Base-by-base conservation (phyloP, 2,888 invertebrate genomes). In the Hanleya hanleyi region DNA sequence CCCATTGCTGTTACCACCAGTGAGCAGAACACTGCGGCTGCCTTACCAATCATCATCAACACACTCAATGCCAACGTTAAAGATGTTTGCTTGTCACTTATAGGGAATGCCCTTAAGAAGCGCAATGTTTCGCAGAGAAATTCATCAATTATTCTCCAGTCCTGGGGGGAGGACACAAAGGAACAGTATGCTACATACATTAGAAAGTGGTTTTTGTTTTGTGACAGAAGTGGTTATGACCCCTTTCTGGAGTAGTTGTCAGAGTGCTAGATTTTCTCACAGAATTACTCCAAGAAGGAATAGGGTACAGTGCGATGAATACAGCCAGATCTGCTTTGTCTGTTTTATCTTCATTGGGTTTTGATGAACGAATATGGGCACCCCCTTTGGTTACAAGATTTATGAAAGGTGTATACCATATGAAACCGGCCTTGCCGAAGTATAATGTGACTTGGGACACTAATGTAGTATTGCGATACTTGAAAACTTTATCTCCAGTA, bases 401-500 rank as follows among this genome's bases (percentile, higher is more conserved):
- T 69, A 66, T 80, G 50, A 75, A 66, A 62, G 77, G 77, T 32
- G 66, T 73, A 2, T 75, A 74, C 57, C 51, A 69, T 29, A 29
- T 68, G 26, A 64, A 69, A 64, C 80, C 78, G 37, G 36, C 69
- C n/a, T 67, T 80, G 32, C 75, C 80, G 22, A 68, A 68, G 69
- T 74, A 70, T 50, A 61, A 35, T 1, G 12, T 29, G 6, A 76
- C 73, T n/a, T 80, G 80, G 77, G 73, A 75, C 71, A 77, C 77
- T 15, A 29, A 61, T 50, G 35, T 64, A n/a, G 76, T 78, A 0
- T 41, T 80, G 37, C 41, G 26, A 18, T 75, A 73, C 66, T n/a
- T 80, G 35, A 29, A 33, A 29, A 32, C 62, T 18, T 41, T 9
- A 5, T 35, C 35, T 0, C 64, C 49, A 15, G 33, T 67, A 0